These are phyloP conservation scores for Anneissia japonica DNA, from an alignment of 35 echinoderm and acorn worm species.

Conservation along the genomic window DNA sequence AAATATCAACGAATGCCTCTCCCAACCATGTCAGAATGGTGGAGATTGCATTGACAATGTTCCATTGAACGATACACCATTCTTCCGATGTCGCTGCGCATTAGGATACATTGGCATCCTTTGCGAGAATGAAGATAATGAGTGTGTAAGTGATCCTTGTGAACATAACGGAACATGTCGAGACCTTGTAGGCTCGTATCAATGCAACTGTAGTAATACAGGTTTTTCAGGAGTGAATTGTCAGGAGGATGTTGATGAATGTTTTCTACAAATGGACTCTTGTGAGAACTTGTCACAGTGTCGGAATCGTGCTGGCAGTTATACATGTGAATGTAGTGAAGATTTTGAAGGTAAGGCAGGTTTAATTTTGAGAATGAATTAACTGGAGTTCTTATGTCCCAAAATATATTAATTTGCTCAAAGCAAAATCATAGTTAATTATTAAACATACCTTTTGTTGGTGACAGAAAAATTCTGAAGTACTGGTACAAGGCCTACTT, in stretches of 20 bases:
- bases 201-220: constrained; percentile 66
- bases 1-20: constrained; percentile 67
- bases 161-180: constrained; percentile 46
- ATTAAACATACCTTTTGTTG: not conserved
- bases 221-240: constrained; percentile 64
- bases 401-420: constrained; percentile 30
- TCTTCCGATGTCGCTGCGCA: not conserved
- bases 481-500: too few relatives aligned
- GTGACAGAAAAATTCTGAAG: too few relatives aligned
- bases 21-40: constrained; percentile 53
- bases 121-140: constrained; percentile 2
- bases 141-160: constrained; percentile 24
- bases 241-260: constrained; percentile 67
- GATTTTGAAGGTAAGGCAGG: constrained; percentile 40
- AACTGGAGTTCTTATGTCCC: constrained; percentile 34
- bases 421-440: not conserved
- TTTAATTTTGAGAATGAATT: constrained; percentile 44
- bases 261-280: constrained; percentile 1
- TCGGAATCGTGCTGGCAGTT: constrained; percentile 55
- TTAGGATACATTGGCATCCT: not conserved
- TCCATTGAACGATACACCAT: constrained; percentile 43
- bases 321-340: constrained; percentile 53
- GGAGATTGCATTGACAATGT: constrained; percentile 56
- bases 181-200: constrained; percentile 40
- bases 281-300: constrained; percentile 58